Evolutionary conservation across 2,888 invertebrate genomes (phyloP), one percentile per base, ranked within the genome.

Genomic region (Anoncus sp.): DNA sequence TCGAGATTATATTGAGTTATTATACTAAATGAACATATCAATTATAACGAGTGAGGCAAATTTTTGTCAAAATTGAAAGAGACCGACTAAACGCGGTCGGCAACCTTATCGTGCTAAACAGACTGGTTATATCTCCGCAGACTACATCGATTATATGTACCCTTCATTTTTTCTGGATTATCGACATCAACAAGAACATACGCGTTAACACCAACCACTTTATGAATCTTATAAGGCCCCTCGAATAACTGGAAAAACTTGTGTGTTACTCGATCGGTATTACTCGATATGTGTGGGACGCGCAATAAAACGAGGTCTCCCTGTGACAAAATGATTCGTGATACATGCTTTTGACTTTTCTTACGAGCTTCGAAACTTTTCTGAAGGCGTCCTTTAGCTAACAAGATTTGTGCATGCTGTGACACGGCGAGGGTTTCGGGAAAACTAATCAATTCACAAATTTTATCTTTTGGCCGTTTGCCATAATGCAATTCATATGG

Each of bases 401-500:
- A 14, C 16, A 14, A 12, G 7, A 55, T 40, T 43, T 27, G 49
- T 14, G 20, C 31, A 14, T 14, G 12, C 3, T 16, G 27, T 14
- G 14, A 18, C 7, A 3, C 7, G n/a, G 12, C 9, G 3, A 12
- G 0, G 20, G 1, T 18, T 1, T 16, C 14, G 18, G 77, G 67
- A 62, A 66, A 72, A 12, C 66, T n/a, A 1, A 77, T 22, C 10
- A 77, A n/a, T 20, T 67, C 12, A 22, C 7, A 51, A 24, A 77
- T 63, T 12, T 53, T 51, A 24, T 77, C 67, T 1, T 12, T n/a
- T 3, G 31, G 10, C 12, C 22, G 12, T 24, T 35, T 9, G 7
- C 72, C 77, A 67, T 18, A 71, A 59, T 76, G 76, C 0, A 65
- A 18, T 22, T 70, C 51, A 59, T 40, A 16, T 7, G 76, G 76